Percentiles rank a stretch among this genome's conserved stretches.
Conservation (phyloP, 2,113 vertebrate genomes). For the Aix galericulata region DNA sequence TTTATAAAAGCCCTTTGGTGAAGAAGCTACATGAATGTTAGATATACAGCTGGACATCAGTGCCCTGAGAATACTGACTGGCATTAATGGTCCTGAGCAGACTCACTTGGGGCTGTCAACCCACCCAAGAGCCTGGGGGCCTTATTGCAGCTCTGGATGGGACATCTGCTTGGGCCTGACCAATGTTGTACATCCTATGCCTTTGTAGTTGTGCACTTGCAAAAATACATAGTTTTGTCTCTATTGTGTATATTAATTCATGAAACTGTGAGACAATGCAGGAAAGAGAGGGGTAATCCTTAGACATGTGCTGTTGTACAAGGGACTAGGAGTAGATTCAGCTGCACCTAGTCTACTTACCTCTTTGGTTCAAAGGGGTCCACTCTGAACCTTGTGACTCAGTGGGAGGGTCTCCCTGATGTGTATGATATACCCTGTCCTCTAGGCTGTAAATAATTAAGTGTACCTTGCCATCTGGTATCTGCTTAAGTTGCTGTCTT, state of each 20-base stretch:
- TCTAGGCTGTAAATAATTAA: too few relatives aligned
- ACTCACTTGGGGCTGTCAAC: neutral
- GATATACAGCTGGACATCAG: neutral
- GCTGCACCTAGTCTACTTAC: too few relatives aligned
- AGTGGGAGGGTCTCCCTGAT: too few relatives aligned
- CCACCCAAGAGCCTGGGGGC: neutral
- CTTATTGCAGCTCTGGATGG: accelerated
- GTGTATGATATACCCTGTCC: too few relatives aligned
- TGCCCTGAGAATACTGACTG: neutral
- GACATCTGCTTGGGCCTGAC: accelerated
- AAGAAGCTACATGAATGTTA: neutral
- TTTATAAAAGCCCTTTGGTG: neutral
- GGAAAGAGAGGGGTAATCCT: neutral
- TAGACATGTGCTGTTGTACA: too few relatives aligned
- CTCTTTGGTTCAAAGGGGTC: too few relatives aligned
- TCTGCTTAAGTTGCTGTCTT: too few relatives aligned
- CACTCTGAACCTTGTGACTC: too few relatives aligned
- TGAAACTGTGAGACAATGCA: neutral
- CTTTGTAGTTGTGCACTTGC: neutral
- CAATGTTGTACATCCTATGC: neutral
- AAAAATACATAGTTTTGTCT: neutral
- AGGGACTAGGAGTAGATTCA: too few relatives aligned
- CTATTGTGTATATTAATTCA: neutral
- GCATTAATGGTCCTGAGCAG: neutral
- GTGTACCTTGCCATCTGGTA: too few relatives aligned